Percentiles rank a stretch among this genome's conserved stretches.
Evolutionary conservation across 2,888 invertebrate genomes (phyloP).

Genomic region (Agriotes lineatus): DNA sequence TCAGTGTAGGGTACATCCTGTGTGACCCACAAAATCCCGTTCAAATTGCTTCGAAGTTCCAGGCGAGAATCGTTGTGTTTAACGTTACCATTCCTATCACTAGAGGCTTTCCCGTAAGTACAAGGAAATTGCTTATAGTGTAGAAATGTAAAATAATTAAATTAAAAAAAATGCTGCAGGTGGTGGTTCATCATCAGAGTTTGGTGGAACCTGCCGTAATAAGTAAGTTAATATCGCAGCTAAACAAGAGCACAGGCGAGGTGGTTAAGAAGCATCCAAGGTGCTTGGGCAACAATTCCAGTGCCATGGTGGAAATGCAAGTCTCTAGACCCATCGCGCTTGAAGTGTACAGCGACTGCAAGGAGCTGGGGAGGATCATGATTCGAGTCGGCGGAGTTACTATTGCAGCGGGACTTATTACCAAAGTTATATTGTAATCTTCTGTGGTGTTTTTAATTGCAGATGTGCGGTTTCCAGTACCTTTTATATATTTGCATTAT

Average conservation of each 20-base stretch:
- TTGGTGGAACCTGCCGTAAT: slow-evolving; percentile 92
- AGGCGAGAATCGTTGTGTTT: slow-evolving; percentile 94
- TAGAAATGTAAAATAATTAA: no score
- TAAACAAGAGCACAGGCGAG: slow-evolving; percentile 94
- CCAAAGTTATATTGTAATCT: slow-evolving; percentile 69
- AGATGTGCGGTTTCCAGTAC: not conserved
- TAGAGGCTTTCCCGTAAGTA: slow-evolving; percentile 84
- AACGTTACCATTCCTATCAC: slow-evolving; percentile 92
- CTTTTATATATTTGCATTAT: slow-evolving; percentile 3
- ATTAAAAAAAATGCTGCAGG: no score
- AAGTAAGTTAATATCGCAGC: slow-evolving; percentile 84
- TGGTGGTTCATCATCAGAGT: slow-evolving; percentile 92
- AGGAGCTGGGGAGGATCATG: slow-evolving; percentile 95
- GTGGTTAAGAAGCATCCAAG: slow-evolving; percentile 91
- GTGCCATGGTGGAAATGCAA: slow-evolving; percentile 90
- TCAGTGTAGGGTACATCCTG: slow-evolving; percentile 88
- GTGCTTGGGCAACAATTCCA: slow-evolving; percentile 88
- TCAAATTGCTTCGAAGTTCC: slow-evolving; percentile 84
- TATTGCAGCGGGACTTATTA: slow-evolving; percentile 96
- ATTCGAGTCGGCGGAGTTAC: slow-evolving; percentile 91
- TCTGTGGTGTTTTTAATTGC: not conserved
- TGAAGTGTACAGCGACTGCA: slow-evolving; percentile 91
- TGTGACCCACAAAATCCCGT: slow-evolving; percentile 87
- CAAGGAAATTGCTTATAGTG: no score
- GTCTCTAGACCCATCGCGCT: slow-evolving; percentile 88